phyloP scores from a whole-genome alignment of 1,140 invertebrate genomes.

The Zaprionus taronus region DNA sequence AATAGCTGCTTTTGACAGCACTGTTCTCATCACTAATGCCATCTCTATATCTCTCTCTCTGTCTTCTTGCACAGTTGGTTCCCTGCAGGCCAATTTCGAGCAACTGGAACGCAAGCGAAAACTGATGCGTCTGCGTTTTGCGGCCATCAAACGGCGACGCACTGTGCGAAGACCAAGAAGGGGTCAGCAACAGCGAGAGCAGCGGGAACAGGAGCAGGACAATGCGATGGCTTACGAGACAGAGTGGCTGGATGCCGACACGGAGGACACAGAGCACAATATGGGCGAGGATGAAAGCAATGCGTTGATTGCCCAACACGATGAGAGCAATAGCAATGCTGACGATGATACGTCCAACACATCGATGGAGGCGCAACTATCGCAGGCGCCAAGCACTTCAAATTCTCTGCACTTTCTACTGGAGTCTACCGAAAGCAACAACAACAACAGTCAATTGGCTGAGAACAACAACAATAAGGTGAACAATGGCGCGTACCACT shows the following conservation, averaged over 20 bases:
- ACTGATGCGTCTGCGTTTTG: conserved; percentile 27
- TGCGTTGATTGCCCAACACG: conserved; percentile 9
- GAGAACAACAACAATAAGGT: conserved; percentile 30
- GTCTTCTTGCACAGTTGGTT: conserved; percentile 32
- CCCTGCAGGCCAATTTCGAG: conserved; percentile 43
- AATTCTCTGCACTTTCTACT: conserved; percentile 41
- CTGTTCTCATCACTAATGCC: not conserved
- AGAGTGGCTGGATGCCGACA: conserved; percentile 27
- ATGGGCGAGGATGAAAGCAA: conserved; percentile 32
- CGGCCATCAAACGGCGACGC: conserved; percentile 44
- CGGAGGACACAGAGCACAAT: conserved; percentile 23
- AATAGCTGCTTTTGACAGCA: too few species aligned
- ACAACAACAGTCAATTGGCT: conserved; percentile 57
- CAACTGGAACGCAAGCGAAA: conserved; percentile 57
- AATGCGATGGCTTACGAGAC: conserved; percentile 37
- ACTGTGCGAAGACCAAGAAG: conserved; percentile 8
- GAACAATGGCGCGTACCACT: conserved; percentile 37
- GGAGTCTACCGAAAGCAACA: conserved; percentile 50
- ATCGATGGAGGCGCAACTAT: conserved; percentile 72
- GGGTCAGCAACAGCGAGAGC: conserved; percentile 13
- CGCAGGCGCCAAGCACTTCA: conserved; percentile 63
- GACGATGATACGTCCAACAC: conserved; percentile 53
- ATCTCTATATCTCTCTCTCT: not conserved
- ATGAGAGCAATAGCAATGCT: conserved; percentile 16
- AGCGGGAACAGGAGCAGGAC: conserved; percentile 22